Conservation (phyloP, 2,113 vertebrate genomes). For the Paralichthys olivaceus region DNA sequence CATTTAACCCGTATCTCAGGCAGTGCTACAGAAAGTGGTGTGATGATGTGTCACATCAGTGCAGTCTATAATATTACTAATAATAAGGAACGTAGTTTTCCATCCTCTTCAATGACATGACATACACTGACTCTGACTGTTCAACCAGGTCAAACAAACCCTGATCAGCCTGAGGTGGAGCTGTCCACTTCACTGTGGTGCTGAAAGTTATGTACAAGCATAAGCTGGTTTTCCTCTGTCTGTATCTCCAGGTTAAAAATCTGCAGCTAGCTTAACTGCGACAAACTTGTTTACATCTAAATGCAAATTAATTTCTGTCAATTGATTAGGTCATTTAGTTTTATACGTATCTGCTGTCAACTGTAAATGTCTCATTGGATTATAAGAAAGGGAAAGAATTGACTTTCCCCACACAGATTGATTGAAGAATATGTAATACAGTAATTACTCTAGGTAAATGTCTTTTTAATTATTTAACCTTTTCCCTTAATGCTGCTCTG, state of each 20-base stretch:
- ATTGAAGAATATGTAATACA: not conserved
- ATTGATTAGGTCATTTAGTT: not conserved
- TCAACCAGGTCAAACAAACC: not conserved
- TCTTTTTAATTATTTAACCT: not conserved
- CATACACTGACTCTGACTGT: not conserved
- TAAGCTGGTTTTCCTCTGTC: not conserved
- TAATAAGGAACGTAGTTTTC: no score
- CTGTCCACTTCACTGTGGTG: constrained; percentile 46
- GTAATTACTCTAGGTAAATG: not conserved
- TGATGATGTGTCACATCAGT: not conserved
- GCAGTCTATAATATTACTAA: not conserved
- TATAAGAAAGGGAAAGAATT: not conserved
- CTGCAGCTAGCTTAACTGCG: not conserved
- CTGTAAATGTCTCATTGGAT: not conserved
- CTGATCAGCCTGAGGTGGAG: constrained; percentile 7
- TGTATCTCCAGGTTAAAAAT: not conserved
- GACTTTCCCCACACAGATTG: not conserved
- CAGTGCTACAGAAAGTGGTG: not conserved
- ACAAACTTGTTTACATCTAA: no score
- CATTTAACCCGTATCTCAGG: not conserved
- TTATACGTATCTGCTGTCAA: not conserved
- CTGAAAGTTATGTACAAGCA: constrained; percentile 20
- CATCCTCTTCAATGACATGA: not conserved
- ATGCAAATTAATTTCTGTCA: no score
- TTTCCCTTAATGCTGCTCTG: not conserved